These are phyloP conservation scores for Falco columbarius DNA, from an alignment of 2,797 vertebrate genomes.

Conservation along the genomic window DNA sequence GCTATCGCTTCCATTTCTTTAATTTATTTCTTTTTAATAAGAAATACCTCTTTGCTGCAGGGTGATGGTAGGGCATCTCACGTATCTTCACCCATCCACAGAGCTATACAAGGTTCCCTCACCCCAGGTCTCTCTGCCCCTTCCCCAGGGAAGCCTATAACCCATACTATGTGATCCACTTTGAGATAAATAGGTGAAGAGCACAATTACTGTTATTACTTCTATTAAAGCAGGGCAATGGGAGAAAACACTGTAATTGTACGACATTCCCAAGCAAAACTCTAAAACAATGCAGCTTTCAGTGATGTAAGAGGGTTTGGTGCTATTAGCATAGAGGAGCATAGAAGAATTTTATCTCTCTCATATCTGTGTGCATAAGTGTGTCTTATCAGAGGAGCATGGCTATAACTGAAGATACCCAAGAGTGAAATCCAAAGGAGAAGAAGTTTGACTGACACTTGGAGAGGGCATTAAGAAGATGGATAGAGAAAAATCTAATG, in stretches of 20 bases:
- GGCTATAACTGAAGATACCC: background rate
- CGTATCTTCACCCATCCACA: accelerated
- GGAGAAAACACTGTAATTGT: background rate
- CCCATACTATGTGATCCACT: accelerated
- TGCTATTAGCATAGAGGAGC: background rate
- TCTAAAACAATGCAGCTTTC: background rate
- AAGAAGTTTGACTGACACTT: background rate
- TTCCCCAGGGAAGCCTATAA: too few species aligned
- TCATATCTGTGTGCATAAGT: accelerated
- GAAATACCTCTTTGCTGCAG: background rate
- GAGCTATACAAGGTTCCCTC: background rate
- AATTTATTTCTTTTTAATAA: background rate
- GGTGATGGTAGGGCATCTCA: background rate
- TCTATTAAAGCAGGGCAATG: background rate
- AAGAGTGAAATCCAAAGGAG: background rate
- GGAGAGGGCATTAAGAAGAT: background rate
- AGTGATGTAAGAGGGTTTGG: background rate
- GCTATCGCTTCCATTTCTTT: background rate
- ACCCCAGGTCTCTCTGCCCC: background rate
- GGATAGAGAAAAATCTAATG: background rate
- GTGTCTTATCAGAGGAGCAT: background rate
- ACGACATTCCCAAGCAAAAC: background rate
- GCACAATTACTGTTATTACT: background rate
- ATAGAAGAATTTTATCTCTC: background rate
- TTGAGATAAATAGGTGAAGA: background rate